Conservation (phyloP, 1,140 invertebrate species). For the Diplogasteroides magnus region DNA sequence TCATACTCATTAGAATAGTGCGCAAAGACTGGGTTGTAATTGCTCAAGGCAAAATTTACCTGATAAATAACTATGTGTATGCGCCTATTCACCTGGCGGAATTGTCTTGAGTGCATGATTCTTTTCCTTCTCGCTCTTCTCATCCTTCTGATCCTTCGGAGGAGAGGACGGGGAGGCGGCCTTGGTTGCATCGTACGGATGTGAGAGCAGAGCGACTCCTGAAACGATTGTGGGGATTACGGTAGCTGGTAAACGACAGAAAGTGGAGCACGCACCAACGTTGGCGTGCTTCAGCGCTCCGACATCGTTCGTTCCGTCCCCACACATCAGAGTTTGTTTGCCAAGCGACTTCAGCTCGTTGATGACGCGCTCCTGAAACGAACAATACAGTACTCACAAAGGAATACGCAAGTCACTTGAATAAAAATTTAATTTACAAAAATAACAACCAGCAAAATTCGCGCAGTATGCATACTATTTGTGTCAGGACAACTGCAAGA, state of each 20-base stretch:
- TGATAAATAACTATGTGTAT: too few species aligned
- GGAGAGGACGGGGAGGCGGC: conserved; percentile 54
- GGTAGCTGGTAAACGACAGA: neutral
- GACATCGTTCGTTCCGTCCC: conserved; percentile 99
- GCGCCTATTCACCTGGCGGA: conserved; percentile 2
- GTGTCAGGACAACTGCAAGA: too few species aligned
- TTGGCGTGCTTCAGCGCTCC: conserved; percentile 98
- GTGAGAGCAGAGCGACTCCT: conserved; percentile 81
- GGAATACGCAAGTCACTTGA: neutral
- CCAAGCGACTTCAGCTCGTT: conserved; percentile 80
- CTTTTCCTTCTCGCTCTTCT: conserved; percentile 23
- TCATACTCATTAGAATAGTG: too few species aligned
- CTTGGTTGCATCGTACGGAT: conserved; percentile 67
- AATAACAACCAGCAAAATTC: too few species aligned
- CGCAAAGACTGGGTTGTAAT: too few species aligned
- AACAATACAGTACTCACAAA: neutral
- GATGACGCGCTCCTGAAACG: conserved; percentile 79
- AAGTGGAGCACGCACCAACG: conserved; percentile 69
- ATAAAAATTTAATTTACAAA: too few species aligned
- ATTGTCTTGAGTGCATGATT: conserved; percentile 7
- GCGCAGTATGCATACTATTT: too few species aligned
- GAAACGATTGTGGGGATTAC: conserved; percentile 42
- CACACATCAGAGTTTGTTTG: conserved; percentile 91
- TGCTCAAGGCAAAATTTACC: too few species aligned
- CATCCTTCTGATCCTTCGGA: conserved; percentile 44